phyloP scores from a whole-genome alignment of 1,140 invertebrate species.

The Babylonia areolata region DNA sequence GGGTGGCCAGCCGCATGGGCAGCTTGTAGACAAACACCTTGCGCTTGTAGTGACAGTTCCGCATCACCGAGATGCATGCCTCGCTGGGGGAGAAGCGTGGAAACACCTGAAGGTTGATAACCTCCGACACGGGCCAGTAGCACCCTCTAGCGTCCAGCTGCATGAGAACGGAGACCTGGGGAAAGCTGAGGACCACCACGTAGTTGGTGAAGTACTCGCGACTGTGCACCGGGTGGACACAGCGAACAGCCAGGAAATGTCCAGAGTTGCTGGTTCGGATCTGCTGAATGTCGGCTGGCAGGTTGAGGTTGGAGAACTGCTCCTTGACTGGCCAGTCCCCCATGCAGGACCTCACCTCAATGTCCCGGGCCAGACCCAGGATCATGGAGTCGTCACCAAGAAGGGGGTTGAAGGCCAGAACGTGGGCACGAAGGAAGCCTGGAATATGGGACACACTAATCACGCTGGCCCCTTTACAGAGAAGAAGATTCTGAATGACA shows the following conservation, averaged over 20 bases:
- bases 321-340: slow-evolving; percentile 46
- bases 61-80: slow-evolving; percentile 61
- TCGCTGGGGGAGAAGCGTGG: slow-evolving; percentile 66
- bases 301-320: slow-evolving; percentile 47
- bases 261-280: slow-evolving; percentile 61
- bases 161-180: slow-evolving; percentile 53
- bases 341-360: slow-evolving; percentile 48
- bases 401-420: slow-evolving; percentile 54
- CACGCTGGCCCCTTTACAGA: slow-evolving; percentile 38
- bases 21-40: slow-evolving; percentile 65
- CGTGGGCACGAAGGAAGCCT: slow-evolving; percentile 46
- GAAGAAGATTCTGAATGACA: slow-evolving; percentile 53
- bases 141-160: slow-evolving; percentile 60
- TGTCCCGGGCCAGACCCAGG: slow-evolving; percentile 43
- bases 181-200: slow-evolving; percentile 53
- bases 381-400: slow-evolving; percentile 51
- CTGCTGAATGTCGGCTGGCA: slow-evolving; percentile 58
- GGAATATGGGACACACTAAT: slow-evolving; percentile 43
- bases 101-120: slow-evolving; percentile 66
- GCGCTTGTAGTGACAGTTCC: slow-evolving; percentile 60
- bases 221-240: slow-evolving; percentile 58
- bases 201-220: slow-evolving; percentile 60
- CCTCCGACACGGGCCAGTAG: slow-evolving; percentile 68
- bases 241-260: slow-evolving; percentile 57
- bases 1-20: slow-evolving; percentile 48